Evolutionary conservation across 2,888 invertebrate species (phyloP), one percentile per base, ranked within the genome.

Genomic region (Odontomyia ornata): DNA sequence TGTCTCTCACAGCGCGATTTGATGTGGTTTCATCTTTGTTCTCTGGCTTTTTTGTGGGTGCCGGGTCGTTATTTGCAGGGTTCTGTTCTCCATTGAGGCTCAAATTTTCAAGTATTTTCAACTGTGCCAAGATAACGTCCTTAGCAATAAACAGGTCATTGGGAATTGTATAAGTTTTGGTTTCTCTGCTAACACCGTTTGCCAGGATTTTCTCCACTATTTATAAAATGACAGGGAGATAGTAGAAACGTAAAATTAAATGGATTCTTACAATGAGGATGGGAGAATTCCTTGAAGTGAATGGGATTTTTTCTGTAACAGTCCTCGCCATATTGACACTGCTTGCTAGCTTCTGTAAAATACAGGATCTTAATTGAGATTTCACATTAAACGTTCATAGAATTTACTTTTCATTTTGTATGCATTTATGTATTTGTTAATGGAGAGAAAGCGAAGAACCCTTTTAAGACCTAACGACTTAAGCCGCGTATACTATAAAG

Each of bases 241-340:
- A 76, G 47, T 64, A 57, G 11, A 15, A 25, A 56, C 18, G 76
- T 36, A 36, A 36, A 9, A 9, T 9, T 36, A 9, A 36, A 36
- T 9, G 9, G 36, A 36, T 9, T 78, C 90, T 90, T 89, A 95
- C 95, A 89, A 83, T 95, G 93, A 9, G 91, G 90, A 88, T 97
- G 97, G 46, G 90, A 89, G 85, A 90, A 95, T 85, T 96, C 93
- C 78, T 89, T 89, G 79, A 96, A 93, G 86, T 97, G 97, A 77
- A 92, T 90, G 0, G 95, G 94, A 88, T 96, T 96, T 82, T 91
- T 90, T 75, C 97, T 89, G 83, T 93, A 96, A 83, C 97, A 97
- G 80, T 90, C 90, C 30, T 91, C 90, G 7, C 91, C 93, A 85
- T 93, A 95, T 18, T 90, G 91, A 84, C 96, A 97, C 77, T 88